These are phyloP conservation scores for Lottia gigantea DNA, from an alignment of 2,888 invertebrate species.

Conservation along the genomic window DNA sequence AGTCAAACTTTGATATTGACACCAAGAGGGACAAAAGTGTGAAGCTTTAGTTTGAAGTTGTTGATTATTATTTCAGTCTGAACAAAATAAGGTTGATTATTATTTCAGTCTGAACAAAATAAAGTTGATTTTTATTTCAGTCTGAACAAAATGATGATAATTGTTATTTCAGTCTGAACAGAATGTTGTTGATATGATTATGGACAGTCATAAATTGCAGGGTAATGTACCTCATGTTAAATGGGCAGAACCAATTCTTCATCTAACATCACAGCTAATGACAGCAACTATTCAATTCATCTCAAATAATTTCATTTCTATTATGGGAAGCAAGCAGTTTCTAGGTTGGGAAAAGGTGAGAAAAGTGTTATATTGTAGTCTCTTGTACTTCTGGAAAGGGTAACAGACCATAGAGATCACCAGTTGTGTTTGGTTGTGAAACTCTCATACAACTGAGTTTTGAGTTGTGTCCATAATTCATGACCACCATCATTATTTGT, in stretches of 20 bases:
- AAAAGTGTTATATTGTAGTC: conserved; percentile 11
- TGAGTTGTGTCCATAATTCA: no score
- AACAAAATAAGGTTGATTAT: neutral
- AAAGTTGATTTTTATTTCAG: neutral
- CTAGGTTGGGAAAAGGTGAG: conserved; percentile 74
- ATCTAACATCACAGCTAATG: conserved; percentile 82
- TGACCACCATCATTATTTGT: no score
- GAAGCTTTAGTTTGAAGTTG: neutral
- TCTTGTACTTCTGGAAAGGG: no score
- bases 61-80: conserved; percentile 5
- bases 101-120: no score
- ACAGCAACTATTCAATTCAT: conserved; percentile 85
- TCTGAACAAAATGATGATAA: no score
- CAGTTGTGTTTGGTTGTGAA: no score
- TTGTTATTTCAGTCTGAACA: conserved; percentile 75
- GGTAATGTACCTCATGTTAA: conserved; percentile 82
- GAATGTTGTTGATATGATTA: conserved; percentile 83
- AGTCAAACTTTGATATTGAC: no score
- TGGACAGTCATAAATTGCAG: conserved; percentile 85
- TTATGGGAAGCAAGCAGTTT: conserved; percentile 78
- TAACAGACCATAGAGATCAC: no score
- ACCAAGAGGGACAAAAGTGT: no score
- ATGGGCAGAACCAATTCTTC: conserved; percentile 85
- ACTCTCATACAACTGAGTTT: no score
- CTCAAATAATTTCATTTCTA: conserved; percentile 81